Evolutionary conservation across 64 coral and sea anemone species (phyloP).

Genomic region (Exaiptasia diaphana): DNA sequence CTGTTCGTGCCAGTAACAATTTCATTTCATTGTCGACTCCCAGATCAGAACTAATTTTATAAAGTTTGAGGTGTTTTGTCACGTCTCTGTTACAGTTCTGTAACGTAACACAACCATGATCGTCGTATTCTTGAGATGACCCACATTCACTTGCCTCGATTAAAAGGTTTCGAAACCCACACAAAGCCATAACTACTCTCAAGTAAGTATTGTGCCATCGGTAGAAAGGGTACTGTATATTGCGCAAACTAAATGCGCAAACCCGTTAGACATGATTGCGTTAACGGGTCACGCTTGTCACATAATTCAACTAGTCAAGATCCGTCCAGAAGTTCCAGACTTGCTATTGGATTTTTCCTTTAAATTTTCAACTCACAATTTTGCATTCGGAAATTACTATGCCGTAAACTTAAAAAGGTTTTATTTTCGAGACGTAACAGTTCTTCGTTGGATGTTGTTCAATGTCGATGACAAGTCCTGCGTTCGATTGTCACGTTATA

Average conservation of each 20-base stretch:
- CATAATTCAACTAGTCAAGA: no score
- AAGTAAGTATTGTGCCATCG: no score
- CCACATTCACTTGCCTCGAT: neutral
- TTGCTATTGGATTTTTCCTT: no score
- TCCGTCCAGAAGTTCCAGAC: no score
- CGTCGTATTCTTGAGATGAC: neutral
- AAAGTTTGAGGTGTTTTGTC: neutral
- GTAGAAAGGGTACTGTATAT: neutral
- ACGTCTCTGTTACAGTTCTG: neutral
- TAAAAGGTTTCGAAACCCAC: neutral
- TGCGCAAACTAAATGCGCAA: neutral
- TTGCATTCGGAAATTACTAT: no score
- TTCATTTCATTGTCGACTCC: neutral
- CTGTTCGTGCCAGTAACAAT: neutral
- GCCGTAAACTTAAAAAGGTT: neutral
- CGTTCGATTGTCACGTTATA: no score
- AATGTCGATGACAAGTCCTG: no score
- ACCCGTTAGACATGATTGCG: neutral
- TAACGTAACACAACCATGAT: neutral
- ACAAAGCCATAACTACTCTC: no score
- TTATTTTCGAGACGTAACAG: neutral
- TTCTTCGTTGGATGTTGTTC: no score
- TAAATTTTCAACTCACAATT: no score
- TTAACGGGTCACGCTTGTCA: neutral
- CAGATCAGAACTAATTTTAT: neutral